Conservation (phyloP, 2,113 vertebrate species). For the Scophthalmus maximus region DNA sequence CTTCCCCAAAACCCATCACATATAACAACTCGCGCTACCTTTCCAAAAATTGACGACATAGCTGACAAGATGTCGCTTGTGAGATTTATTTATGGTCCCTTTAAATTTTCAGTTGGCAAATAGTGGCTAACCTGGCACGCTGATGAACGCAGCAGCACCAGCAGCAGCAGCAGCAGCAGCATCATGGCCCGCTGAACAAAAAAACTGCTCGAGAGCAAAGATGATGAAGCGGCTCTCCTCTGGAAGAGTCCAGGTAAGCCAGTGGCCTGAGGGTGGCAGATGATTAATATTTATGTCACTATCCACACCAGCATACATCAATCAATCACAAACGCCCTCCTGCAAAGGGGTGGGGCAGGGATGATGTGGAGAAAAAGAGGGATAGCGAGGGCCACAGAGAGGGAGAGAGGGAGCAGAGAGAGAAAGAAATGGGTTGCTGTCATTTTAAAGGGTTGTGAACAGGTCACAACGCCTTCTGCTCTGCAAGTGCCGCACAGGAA, state of each 20-base stretch:
- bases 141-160: conserved; percentile 22
- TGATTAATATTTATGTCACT: conserved; percentile 83
- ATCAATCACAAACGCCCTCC: conserved; percentile 78
- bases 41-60: conserved; percentile 20
- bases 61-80: conserved; percentile 24
- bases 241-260: conserved; percentile 55
- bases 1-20: conserved; percentile 11
- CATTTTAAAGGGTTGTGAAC: conserved; percentile 76
- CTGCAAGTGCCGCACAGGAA: conserved; percentile 48
- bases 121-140: background rate
- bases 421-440: conserved; percentile 70
- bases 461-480: conserved; percentile 74
- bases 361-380: conserved; percentile 60
- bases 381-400: conserved; percentile 33
- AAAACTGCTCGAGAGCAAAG: conserved; percentile 32
- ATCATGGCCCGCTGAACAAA: conserved; percentile 28
- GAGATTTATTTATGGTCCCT: conserved; percentile 56
- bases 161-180: too few species aligned
- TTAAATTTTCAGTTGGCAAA: conserved; percentile 53
- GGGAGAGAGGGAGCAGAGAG: conserved; percentile 21
- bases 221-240: conserved; percentile 51
- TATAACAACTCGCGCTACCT: conserved; percentile 34
- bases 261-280: conserved; percentile 64
- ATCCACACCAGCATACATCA: conserved; percentile 72
- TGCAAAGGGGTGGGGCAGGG: conserved; percentile 69